Evolutionary conservation across 2,888 invertebrate species (phyloP).

Genomic region (Nephrotoma guestfalica): DNA sequence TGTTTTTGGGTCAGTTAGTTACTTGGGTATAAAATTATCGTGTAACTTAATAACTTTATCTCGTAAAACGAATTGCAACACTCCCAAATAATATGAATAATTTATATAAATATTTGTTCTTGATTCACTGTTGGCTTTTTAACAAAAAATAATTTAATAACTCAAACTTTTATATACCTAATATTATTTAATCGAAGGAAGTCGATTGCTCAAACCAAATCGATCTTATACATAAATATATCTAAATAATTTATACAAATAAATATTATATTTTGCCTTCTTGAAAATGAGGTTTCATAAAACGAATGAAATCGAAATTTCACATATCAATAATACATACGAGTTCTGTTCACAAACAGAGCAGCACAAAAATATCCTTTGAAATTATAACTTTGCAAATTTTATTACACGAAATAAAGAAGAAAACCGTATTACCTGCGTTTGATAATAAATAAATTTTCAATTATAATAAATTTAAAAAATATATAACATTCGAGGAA

Average conservation of each 20-base stretch:
- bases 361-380: not conserved
- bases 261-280: not conserved
- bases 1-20: not conserved
- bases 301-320: not conserved
- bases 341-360: not conserved
- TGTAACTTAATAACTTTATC: not conserved
- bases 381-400: not conserved
- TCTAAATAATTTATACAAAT: not conserved
- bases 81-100: not conserved
- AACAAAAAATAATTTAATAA: not conserved
- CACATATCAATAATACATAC: not conserved
- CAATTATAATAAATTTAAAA: not conserved
- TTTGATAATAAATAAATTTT: not conserved
- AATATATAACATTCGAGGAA: not conserved
- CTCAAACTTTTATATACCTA: not conserved
- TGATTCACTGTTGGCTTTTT: not conserved
- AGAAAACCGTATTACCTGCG: not conserved
- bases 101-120: not conserved
- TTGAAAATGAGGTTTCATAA: not conserved
- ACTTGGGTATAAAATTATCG: not conserved
- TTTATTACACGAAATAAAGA: not conserved
- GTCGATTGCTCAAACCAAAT: not conserved
- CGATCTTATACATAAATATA: too few relatives aligned
- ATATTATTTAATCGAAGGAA: not conserved
- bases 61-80: too few relatives aligned